Evolutionary conservation across 1,140 invertebrate species (phyloP).

Genomic region (Globodera rostochiensis): DNA sequence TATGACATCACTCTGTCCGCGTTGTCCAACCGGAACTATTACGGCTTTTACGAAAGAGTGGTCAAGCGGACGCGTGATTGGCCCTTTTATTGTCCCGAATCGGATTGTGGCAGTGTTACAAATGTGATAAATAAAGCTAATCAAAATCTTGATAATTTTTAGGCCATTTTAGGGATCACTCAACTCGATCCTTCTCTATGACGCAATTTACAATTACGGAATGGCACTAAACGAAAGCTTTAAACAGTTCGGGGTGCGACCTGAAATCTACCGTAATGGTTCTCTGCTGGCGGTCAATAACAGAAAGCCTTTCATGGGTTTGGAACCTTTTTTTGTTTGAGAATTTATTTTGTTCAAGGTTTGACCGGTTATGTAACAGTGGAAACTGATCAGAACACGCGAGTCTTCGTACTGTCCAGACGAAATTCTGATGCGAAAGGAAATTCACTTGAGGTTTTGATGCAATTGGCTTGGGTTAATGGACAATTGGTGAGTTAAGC

Average conservation of each 20-base stretch:
- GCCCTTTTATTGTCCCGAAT: constrained; percentile 49
- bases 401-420: constrained; percentile 2
- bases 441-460: constrained; percentile 1
- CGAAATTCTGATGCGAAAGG: neutral
- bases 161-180: constrained; percentile 32
- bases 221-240: constrained; percentile 37
- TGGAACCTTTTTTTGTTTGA: neutral
- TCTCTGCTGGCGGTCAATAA: constrained; percentile 36
- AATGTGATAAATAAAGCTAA: constrained; percentile 14
- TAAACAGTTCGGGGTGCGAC: constrained; percentile 31
- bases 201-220: constrained; percentile 41
- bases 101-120: constrained; percentile 22
- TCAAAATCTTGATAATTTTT: constrained; percentile 6
- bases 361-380: constrained; percentile 23
- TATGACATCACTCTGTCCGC: constrained; percentile 22
- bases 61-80: constrained; percentile 36
- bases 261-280: constrained; percentile 43
- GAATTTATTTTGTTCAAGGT: constrained; percentile 1
- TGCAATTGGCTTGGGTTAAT: neutral
- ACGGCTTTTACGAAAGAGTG: constrained; percentile 30
- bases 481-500: constrained; percentile 7
- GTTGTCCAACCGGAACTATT: constrained; percentile 7
- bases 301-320: constrained; percentile 34
- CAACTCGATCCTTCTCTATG: constrained; percentile 47
- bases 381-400: constrained; percentile 9